Conservation (phyloP, 2,113 vertebrate species). For the Anser brachyrhynchus region DNA sequence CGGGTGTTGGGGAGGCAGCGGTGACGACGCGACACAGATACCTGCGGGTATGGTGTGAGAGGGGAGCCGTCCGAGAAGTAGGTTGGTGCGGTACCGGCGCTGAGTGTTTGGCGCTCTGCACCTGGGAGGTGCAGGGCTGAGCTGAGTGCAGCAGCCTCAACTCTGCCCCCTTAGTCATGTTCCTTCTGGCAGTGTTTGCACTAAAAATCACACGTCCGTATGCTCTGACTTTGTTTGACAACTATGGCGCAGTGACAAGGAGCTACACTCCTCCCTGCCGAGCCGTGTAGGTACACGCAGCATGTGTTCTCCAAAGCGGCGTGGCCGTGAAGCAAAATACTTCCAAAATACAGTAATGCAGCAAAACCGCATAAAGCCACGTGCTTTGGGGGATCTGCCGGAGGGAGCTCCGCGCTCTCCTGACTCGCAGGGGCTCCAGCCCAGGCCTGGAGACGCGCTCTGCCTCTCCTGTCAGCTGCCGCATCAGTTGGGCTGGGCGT, state of each 20-base stretch:
- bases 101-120: not conserved
- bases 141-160: not conserved
- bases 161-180: not conserved
- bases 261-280: not conserved
- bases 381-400: not conserved
- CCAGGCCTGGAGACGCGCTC: fast-evolving
- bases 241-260: not conserved
- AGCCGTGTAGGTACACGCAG: fast-evolving
- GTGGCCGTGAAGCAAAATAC: not conserved
- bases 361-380: too few species aligned
- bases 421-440: not conserved
- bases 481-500: not conserved
- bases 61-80: not conserved
- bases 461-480: not conserved
- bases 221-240: slow-evolving; percentile 48
- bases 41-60: not conserved
- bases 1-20: not conserved
- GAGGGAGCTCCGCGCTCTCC: not conserved
- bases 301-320: not conserved
- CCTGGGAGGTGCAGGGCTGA: not conserved
- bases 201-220: not conserved
- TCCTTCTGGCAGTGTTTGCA: not conserved
- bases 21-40: not conserved
- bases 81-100: not conserved
- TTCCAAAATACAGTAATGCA: too few species aligned